A percentile compares a stretch with the other conserved stretches of the same genome.
phyloP scores from a whole-genome alignment of 1,140 invertebrate species.

The Dreissena rostriformis region DNA sequence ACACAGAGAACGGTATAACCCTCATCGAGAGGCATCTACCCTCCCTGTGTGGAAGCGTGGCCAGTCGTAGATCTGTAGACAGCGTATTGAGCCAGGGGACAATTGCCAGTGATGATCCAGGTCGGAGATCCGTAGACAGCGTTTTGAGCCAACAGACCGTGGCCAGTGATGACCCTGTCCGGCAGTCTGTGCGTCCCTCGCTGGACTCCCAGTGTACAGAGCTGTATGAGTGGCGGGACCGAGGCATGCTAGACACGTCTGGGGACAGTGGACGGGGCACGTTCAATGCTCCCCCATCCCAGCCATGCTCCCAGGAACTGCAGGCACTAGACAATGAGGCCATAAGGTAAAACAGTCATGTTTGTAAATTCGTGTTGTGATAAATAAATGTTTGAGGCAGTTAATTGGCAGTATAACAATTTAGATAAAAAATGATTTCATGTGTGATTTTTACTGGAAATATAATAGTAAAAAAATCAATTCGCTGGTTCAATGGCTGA shows the following conservation, averaged over 20 bases:
- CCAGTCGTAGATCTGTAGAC: slow-evolving; percentile 65
- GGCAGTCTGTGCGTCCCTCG: not conserved
- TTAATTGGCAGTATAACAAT: no score
- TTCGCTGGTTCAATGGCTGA: no score
- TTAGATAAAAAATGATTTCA: no score
- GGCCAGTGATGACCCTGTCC: slow-evolving; percentile 16
- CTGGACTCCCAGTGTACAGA: slow-evolving; percentile 63
- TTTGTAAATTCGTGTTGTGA: no score
- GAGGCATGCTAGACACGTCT: slow-evolving; percentile 23
- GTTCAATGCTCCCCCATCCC: not conserved
- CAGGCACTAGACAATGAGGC: slow-evolving; percentile 21
- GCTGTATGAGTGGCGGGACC: slow-evolving; percentile 71
- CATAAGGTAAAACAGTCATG: not conserved
- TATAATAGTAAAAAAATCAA: no score
- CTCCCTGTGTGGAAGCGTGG: slow-evolving; percentile 67
- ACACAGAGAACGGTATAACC: slow-evolving; percentile 70
- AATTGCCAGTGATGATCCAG: slow-evolving; percentile 40
- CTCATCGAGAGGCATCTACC: slow-evolving; percentile 71
- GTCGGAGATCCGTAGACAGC: slow-evolving; percentile 68
- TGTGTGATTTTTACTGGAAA: no score
- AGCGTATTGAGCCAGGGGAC: slow-evolving; percentile 57
- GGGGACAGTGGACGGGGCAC: slow-evolving; percentile 12
- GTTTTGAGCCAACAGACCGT: slow-evolving; percentile 37
- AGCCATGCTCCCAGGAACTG: slow-evolving; percentile 22
- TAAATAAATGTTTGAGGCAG: no score